phyloP scores from a whole-genome alignment of 2,888 invertebrate genomes.

The Melieria crassipennis region DNA sequence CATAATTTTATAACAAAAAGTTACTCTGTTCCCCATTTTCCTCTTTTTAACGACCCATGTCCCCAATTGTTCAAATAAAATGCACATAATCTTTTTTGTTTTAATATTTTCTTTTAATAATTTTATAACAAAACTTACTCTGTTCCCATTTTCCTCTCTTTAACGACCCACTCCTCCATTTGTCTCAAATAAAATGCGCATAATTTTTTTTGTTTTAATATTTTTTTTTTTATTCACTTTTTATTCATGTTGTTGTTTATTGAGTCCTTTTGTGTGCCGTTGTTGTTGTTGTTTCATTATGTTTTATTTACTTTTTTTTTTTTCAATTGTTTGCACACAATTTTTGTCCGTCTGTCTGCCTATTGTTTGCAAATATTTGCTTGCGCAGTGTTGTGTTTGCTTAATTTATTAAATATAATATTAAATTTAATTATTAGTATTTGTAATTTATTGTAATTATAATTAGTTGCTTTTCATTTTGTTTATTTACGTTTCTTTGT shows the following conservation, averaged over 20 bases:
- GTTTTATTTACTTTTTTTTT: too few species aligned
- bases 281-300: background rate
- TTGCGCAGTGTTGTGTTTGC: background rate
- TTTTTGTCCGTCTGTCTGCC: slow-evolving; percentile 1
- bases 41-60: too few species aligned
- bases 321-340: background rate
- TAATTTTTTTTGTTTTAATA: slow-evolving; percentile 28
- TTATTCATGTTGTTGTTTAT: slow-evolving; percentile 17
- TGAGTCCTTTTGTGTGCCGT: background rate
- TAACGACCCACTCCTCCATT: slow-evolving; percentile 35
- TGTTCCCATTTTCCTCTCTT: too few species aligned
- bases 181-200: slow-evolving; percentile 27
- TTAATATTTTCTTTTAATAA: background rate
- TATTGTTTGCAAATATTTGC: slow-evolving; percentile 13
- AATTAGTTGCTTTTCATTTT: slow-evolving; percentile 14
- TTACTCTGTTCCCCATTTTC: too few species aligned
- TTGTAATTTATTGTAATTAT: slow-evolving; percentile 33
- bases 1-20: too few species aligned
- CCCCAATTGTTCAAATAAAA: slow-evolving; percentile 40
- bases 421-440: slow-evolving; percentile 27
- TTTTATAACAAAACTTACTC: too few species aligned
- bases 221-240: slow-evolving; percentile 2
- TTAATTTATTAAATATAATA: background rate
- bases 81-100: slow-evolving; percentile 30
- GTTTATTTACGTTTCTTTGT: slow-evolving; percentile 28